These are phyloP conservation scores for Xylota segnis DNA, from an alignment of 2,888 invertebrate species.

Conservation along the genomic window DNA sequence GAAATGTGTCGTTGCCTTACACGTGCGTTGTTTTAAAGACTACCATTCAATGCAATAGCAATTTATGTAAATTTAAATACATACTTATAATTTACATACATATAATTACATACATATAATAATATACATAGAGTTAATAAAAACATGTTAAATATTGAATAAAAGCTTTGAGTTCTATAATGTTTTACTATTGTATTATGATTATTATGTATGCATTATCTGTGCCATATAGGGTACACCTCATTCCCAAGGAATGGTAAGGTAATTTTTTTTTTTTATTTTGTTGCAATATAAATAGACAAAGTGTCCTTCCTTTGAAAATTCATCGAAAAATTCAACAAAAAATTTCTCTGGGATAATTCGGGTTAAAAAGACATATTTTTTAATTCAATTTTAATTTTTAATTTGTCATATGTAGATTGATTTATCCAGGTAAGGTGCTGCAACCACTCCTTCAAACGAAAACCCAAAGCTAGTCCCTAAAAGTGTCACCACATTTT, in stretches of 20 bases:
- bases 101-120: background rate
- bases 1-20: background rate
- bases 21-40: background rate
- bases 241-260: background rate
- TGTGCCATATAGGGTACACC: slow-evolving; percentile 10
- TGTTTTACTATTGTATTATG: slow-evolving; percentile 7
- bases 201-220: slow-evolving; percentile 6
- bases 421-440: too few species aligned
- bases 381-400: too few species aligned
- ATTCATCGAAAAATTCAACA: background rate
- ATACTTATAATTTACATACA: background rate
- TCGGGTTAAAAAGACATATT: too few species aligned
- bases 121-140: background rate
- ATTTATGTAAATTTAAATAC: background rate
- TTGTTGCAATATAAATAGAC: background rate
- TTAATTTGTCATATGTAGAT: too few species aligned
- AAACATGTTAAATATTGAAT: background rate
- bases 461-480: too few species aligned
- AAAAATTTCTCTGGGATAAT: background rate
- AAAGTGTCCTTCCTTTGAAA: background rate
- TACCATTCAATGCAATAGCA: background rate
- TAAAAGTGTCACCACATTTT: too few species aligned
- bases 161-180: background rate
- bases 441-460: too few species aligned
- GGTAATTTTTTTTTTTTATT: background rate